A percentile compares a stretch with the other conserved stretches of the same genome.
These are phyloP conservation scores for Aptenodytes patagonicus DNA, from an alignment of 2,113 vertebrate species.

Conservation along the genomic window DNA sequence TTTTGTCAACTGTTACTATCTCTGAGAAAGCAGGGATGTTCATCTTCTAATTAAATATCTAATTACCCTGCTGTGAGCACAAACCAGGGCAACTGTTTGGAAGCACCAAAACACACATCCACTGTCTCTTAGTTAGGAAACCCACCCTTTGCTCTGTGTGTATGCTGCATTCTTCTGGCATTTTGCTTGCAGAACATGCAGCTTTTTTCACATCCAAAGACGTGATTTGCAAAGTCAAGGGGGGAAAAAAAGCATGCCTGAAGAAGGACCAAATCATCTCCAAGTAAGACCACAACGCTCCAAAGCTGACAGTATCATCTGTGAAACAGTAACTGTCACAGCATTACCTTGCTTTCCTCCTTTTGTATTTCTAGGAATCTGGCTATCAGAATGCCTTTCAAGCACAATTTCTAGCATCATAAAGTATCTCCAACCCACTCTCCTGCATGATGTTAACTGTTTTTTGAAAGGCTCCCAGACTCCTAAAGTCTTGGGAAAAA, in stretches of 20 bases:
- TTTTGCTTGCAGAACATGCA: neutral
- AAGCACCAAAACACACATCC: neutral
- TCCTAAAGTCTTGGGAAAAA: neutral
- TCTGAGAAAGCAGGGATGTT: neutral
- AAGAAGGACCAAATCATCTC: neutral
- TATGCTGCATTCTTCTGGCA: neutral
- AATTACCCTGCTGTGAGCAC: neutral
- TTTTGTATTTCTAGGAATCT: neutral
- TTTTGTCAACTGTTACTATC: neutral
- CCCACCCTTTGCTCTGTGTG: fast-evolving
- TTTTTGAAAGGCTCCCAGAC: neutral
- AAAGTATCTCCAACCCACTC: neutral
- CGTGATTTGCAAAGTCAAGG: neutral
- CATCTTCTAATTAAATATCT: neutral
- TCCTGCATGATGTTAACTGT: neutral
- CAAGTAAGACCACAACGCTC: neutral
- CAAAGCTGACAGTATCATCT: neutral
- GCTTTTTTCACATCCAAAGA: neutral
- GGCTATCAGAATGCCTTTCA: neutral
- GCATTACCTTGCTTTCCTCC: neutral
- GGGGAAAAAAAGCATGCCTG: fast-evolving
- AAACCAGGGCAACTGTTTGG: neutral
- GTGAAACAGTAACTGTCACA: neutral
- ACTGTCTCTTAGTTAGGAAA: neutral
- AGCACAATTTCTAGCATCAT: neutral